Conservation (phyloP, 1,140 invertebrate species). For the Macrostomum lignano region DNA sequence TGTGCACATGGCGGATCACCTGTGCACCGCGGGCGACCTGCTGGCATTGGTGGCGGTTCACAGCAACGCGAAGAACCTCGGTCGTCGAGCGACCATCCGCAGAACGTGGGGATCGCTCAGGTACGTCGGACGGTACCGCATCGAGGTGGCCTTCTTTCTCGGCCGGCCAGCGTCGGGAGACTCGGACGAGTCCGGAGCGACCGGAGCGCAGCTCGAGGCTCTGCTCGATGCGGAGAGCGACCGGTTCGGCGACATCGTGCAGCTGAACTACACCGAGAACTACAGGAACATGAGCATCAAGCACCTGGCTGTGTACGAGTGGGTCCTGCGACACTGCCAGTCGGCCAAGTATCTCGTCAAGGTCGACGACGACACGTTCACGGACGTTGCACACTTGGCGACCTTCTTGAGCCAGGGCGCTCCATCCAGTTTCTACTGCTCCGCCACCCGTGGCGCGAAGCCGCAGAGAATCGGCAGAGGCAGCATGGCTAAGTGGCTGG, state of each 20-base stretch:
- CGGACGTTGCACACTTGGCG: too few relatives aligned
- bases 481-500: too few relatives aligned
- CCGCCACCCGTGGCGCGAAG: too few relatives aligned
- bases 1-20: too few relatives aligned
- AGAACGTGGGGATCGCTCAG: constrained; percentile 17
- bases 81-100: constrained; percentile 15
- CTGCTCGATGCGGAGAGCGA: constrained; percentile 11
- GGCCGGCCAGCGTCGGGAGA: constrained; percentile 34
- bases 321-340: constrained; percentile 38
- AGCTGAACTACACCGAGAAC: constrained; percentile 16
- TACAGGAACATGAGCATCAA: constrained; percentile 19
- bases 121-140: constrained; percentile 9
- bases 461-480: too few relatives aligned
- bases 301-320: constrained; percentile 53
- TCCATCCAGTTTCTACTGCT: too few relatives aligned
- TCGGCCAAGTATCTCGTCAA: constrained; percentile 43
- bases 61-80: constrained; percentile 8
- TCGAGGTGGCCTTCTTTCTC: constrained; percentile 36
- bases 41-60: too few relatives aligned
- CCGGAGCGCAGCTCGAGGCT: constrained; percentile 20
- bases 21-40: too few relatives aligned
- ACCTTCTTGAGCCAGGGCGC: too few relatives aligned
- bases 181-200: too few relatives aligned
- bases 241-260: constrained; percentile 14
- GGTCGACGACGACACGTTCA: constrained; percentile 57